These are phyloP conservation scores for Cepaea nemoralis DNA, from an alignment of 1,140 invertebrate genomes.

Conservation along the genomic window DNA sequence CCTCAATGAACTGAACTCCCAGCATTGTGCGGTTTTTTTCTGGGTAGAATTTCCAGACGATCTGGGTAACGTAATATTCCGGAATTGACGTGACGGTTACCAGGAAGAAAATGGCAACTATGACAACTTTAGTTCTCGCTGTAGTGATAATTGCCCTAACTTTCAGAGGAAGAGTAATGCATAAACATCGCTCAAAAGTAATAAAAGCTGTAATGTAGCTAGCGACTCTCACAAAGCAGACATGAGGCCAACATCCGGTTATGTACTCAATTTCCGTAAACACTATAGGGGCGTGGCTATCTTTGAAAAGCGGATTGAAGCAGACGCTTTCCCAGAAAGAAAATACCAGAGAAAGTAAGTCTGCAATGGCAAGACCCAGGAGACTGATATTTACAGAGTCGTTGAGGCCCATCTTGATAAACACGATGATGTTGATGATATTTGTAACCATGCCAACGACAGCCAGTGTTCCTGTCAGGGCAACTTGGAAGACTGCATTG, in stretches of 20 bases:
- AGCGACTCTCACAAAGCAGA: background rate
- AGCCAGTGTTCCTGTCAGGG: background rate
- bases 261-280: constrained; percentile 11
- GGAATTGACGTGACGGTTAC: background rate
- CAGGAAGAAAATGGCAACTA: constrained; percentile 3
- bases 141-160: constrained; percentile 10
- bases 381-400: constrained; percentile 20
- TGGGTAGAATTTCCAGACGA: constrained; percentile 24
- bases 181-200: constrained; percentile 28
- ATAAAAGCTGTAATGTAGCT: constrained; percentile 32
- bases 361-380: background rate
- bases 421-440: constrained; percentile 14
- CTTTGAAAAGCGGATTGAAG: constrained; percentile 21
- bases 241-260: constrained; percentile 16
- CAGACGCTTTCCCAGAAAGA: constrained; percentile 8
- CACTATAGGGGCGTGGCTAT: background rate
- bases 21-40: constrained; percentile 4
- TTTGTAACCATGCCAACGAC: constrained; percentile 11
- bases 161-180: constrained; percentile 19
- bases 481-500: background rate
- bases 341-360: constrained; percentile 17
- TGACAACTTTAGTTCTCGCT: background rate
- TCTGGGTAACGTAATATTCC: constrained; percentile 11
- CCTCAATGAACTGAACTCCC: background rate
- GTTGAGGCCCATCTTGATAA: constrained; percentile 8